These are phyloP conservation scores for Pteronura brasiliensis DNA, from an alignment of 2,113 vertebrate genomes.

Conservation along the genomic window DNA sequence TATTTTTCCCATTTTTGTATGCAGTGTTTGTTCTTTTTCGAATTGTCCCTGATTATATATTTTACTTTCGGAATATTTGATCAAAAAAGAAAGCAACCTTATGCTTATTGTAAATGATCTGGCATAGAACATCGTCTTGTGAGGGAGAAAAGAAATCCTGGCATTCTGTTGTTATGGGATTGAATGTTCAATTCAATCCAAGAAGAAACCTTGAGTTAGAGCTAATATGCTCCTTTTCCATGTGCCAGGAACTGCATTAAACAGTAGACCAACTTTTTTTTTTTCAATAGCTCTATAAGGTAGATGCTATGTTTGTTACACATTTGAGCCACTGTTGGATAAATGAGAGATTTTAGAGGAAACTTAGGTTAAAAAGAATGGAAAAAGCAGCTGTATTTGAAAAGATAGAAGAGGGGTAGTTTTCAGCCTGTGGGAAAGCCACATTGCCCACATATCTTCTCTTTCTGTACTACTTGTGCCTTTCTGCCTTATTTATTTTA, in stretches of 20 bases:
- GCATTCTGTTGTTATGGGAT: not conserved
- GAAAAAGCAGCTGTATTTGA: not conserved
- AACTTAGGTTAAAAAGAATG: not conserved
- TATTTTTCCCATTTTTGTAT: not conserved
- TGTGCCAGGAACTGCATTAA: not conserved
- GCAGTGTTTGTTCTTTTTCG: not conserved
- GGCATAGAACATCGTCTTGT: not conserved
- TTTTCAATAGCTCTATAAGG: not conserved
- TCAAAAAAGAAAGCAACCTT: not conserved
- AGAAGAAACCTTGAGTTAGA: not conserved
- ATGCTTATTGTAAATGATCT: not conserved
- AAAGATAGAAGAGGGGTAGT: not conserved
- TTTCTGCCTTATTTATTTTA: not conserved
- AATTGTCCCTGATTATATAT: not conserved
- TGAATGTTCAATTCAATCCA: not conserved
- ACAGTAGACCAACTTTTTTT: not conserved
- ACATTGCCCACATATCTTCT: not conserved
- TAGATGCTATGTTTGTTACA: not conserved
- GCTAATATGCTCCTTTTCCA: too few relatives aligned
- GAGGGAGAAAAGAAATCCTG: not conserved
- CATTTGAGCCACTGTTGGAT: not conserved
- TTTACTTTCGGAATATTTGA: conserved; percentile 18
- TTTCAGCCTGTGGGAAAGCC: not conserved
- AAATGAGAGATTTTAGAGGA: not conserved
- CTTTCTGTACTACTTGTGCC: not conserved